Evolutionary conservation across 2,113 vertebrate species (phyloP).

Genomic region (Saccopteryx bilineata): DNA sequence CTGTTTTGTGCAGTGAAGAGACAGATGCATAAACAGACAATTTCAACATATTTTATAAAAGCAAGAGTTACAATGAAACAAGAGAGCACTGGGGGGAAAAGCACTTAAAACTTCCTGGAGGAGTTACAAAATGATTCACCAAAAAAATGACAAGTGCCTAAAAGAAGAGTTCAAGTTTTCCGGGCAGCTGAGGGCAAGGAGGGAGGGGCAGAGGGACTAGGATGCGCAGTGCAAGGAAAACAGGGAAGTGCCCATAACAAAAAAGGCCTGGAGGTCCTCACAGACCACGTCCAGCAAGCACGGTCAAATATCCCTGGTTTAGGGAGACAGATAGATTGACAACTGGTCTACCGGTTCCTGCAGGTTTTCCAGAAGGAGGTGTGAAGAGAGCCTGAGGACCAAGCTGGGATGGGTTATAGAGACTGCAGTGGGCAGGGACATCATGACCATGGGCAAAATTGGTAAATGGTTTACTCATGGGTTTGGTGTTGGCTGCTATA

Average conservation of each 20-base stretch:
- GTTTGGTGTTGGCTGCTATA: not conserved
- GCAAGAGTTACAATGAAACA: not conserved
- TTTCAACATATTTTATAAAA: conserved; percentile 50
- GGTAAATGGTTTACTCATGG: not conserved
- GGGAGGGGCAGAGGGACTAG: not conserved
- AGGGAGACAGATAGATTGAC: not conserved
- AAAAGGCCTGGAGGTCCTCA: not conserved
- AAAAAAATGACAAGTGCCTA: conserved; percentile 10
- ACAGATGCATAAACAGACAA: not conserved
- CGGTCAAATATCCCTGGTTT: rapidly evolving
- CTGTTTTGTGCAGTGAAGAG: not conserved
- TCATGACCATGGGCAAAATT: not conserved
- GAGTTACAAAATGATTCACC: conserved; percentile 4
- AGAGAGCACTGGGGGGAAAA: not conserved
- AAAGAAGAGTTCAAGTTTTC: conserved; percentile 6
- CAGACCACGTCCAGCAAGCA: not conserved
- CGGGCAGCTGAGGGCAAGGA: not conserved
- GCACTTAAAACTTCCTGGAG: not conserved
- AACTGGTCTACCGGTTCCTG: not conserved
- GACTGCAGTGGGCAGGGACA: not conserved
- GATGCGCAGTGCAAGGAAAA: not conserved
- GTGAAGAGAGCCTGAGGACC: not conserved
- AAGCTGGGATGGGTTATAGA: not conserved
- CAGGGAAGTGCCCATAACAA: not conserved
- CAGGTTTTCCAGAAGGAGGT: not conserved